Conservation (phyloP, 1,140 invertebrate species). For the Lepidotrigona ventralis region DNA sequence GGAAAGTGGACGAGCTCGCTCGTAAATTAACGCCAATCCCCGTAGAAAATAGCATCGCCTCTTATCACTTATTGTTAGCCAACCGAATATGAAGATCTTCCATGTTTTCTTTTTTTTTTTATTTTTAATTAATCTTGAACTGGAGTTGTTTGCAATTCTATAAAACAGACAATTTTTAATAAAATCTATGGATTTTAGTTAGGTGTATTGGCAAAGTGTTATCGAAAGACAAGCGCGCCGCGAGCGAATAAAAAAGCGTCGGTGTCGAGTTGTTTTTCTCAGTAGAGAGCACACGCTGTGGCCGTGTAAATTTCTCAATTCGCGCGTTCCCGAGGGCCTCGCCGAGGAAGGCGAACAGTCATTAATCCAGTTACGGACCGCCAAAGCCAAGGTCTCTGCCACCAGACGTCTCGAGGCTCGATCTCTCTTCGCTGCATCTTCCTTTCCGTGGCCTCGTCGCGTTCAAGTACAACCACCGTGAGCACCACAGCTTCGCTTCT, state of each 20-base stretch:
- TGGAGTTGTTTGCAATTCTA: no score
- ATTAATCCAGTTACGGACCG: constrained; percentile 67
- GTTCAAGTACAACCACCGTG: constrained; percentile 3
- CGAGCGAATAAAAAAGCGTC: not conserved
- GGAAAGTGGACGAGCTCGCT: not conserved
- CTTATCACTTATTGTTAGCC: not conserved
- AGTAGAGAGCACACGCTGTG: no score
- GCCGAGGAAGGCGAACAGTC: constrained; percentile 15
- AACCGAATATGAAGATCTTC: no score
- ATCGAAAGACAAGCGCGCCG: not conserved
- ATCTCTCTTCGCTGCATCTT: not conserved
- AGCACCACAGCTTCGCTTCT: not conserved
- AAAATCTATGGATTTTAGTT: no score
- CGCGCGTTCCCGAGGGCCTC: constrained; percentile 22
- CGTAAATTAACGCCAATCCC: constrained; percentile 22
- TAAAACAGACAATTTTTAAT: no score
- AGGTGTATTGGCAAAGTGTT: no score
- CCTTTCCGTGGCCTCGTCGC: not conserved
- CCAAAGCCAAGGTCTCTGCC: constrained; percentile 66
- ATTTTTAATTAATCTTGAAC: no score
- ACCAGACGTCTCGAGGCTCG: constrained; percentile 43
- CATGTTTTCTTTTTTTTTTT: no score
- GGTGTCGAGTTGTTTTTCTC: not conserved
- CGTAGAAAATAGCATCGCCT: constrained; percentile 6
- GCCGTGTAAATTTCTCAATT: constrained; percentile 34